Percentiles rank a stretch among this genome's conserved stretches.
These are phyloP conservation scores for Hippocampus comes DNA, from an alignment of 2,113 vertebrate genomes.

Conservation along the genomic window DNA sequence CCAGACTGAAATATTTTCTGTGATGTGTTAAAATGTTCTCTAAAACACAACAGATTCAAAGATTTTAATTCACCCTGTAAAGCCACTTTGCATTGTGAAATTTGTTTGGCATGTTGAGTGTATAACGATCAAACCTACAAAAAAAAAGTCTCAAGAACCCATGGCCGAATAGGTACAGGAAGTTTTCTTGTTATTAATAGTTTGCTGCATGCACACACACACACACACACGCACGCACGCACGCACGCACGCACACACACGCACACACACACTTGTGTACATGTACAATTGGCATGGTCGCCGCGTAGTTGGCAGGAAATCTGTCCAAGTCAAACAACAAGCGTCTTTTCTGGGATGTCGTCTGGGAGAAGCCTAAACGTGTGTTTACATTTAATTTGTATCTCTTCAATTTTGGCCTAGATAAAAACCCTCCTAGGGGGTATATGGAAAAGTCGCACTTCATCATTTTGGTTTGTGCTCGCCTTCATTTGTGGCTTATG, in stretches of 20 bases:
- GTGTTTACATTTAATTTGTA: slow-evolving; percentile 7
- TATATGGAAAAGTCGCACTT: neutral
- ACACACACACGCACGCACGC: neutral
- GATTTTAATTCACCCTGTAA: neutral
- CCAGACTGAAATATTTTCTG: too few species aligned
- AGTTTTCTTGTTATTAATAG: neutral
- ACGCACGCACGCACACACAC: neutral
- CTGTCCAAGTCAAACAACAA: neutral
- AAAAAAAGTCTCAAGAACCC: neutral
- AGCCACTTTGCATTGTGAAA: neutral
- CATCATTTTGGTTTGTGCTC: neutral
- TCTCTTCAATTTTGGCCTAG: neutral
- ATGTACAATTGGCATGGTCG: neutral
- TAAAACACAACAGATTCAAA: too few species aligned
- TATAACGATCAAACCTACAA: neutral
- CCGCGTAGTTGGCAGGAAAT: neutral
- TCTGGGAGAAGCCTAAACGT: slow-evolving; percentile 13
- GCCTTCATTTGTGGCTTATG: neutral
- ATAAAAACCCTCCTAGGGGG: slow-evolving; percentile 9
- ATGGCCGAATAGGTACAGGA: neutral
- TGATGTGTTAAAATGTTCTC: too few species aligned
- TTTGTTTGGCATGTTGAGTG: neutral
- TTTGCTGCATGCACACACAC: neutral
- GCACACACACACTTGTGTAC: neutral
- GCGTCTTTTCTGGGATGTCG: slow-evolving; percentile 30